Conservation (phyloP, 2,797 vertebrate genomes). For the Alectoris magna region DNA sequence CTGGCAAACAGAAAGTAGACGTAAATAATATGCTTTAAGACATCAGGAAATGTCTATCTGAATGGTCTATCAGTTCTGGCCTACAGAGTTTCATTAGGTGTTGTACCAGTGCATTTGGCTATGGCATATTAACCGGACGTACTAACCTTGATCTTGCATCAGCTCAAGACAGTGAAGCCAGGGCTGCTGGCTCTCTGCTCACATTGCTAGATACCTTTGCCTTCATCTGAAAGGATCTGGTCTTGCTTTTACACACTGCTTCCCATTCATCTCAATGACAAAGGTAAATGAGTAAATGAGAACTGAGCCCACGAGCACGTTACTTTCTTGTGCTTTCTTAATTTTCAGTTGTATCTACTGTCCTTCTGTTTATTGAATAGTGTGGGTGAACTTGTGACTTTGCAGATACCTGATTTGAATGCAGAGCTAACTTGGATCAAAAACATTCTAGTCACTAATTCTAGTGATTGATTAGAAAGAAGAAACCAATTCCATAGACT, state of each 20-base stretch:
- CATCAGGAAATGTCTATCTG: neutral
- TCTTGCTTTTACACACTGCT: accelerated
- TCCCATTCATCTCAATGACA: neutral
- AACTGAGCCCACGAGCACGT: neutral
- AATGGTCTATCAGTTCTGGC: neutral
- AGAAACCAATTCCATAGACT: neutral
- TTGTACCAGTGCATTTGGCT: neutral
- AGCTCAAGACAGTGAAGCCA: neutral
- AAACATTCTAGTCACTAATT: neutral
- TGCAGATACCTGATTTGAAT: neutral
- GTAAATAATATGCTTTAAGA: neutral
- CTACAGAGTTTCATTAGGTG: neutral
- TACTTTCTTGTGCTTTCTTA: neutral
- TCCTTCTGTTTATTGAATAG: neutral
- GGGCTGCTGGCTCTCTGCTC: neutral
- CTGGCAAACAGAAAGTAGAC: conserved; percentile 6
- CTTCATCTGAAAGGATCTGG: neutral
- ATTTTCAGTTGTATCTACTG: neutral
- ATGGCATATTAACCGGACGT: accelerated
- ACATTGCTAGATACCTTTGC: neutral
- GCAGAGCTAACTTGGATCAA: neutral
- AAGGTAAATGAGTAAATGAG: neutral
- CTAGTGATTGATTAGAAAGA: neutral
- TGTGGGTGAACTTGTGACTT: neutral
- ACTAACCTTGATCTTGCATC: neutral